Conservation (phyloP, 2,113 vertebrate species). For the Nibea coibor region DNA sequence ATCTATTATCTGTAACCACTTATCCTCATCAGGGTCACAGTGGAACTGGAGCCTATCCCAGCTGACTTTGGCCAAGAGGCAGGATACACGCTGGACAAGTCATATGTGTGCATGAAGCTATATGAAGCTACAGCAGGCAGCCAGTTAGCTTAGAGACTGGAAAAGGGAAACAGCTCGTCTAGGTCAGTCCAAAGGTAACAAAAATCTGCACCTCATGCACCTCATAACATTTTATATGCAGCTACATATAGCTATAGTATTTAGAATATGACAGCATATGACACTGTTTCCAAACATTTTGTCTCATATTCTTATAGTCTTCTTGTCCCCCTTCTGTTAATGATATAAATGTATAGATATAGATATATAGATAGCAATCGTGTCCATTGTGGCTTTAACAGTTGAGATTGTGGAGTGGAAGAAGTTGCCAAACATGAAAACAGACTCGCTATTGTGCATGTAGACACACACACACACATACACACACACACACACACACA, state of each 20-base stretch:
- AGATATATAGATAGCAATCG: neutral
- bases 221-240: neutral
- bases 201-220: neutral
- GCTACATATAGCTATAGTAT: too few relatives aligned
- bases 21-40: too few relatives aligned
- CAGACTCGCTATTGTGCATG: neutral
- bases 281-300: neutral
- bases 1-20: neutral
- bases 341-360: neutral
- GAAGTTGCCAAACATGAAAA: conserved; percentile 1
- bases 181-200: neutral
- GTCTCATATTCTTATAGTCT: neutral
- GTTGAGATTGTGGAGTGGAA: neutral
- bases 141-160: neutral
- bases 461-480: conserved; percentile 21
- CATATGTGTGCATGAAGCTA: too few relatives aligned
- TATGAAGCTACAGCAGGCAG: neutral
- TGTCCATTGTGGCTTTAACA: neutral
- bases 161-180: neutral
- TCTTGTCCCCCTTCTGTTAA: neutral
- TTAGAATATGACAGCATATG: neutral
- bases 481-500: conserved; percentile 12
- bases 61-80: too few relatives aligned
- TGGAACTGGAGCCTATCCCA: too few relatives aligned
- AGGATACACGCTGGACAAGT: too few relatives aligned